Conservation (phyloP, 2,113 vertebrate species). For the Arenaria interpres region DNA sequence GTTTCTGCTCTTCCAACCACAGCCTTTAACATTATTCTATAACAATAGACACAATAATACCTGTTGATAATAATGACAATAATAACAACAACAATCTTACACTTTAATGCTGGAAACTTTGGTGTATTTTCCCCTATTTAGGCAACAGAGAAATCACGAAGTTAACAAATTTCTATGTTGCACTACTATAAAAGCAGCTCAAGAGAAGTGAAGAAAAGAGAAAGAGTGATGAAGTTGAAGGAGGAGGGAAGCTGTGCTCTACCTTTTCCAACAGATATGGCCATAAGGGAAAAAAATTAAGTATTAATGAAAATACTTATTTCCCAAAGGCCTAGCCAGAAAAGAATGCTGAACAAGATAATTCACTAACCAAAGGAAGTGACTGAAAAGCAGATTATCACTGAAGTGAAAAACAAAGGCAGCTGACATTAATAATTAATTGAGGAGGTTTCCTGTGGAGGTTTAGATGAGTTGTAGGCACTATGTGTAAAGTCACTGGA, state of each 20-base stretch:
- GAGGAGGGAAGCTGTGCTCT: neutral
- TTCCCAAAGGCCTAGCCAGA: slow-evolving; percentile 43
- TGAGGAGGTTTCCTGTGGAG: slow-evolving; percentile 62
- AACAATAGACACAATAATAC: neutral
- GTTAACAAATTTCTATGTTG: neutral
- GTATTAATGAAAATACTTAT: slow-evolving; percentile 73
- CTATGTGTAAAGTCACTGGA: slow-evolving; percentile 51
- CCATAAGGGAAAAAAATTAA: slow-evolving; percentile 55
- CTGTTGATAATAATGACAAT: neutral
- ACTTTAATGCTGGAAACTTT: neutral
- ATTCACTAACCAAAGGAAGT: slow-evolving; percentile 38
- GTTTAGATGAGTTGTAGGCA: slow-evolving; percentile 63
- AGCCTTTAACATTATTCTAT: neutral
- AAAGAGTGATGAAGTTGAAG: neutral
- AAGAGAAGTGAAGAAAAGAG: neutral
- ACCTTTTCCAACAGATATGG: neutral
- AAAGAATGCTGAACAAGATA: slow-evolving; percentile 66
- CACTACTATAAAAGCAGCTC: neutral
- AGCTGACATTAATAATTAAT: slow-evolving; percentile 83
- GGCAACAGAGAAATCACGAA: neutral
- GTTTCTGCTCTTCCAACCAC: neutral
- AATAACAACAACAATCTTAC: neutral
- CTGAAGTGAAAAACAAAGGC: slow-evolving; percentile 75
- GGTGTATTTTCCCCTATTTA: neutral
- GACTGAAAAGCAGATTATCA: slow-evolving; percentile 65